Conservation (phyloP, 1,140 invertebrate species). For the Aphelenchoides fujianensis region DNA sequence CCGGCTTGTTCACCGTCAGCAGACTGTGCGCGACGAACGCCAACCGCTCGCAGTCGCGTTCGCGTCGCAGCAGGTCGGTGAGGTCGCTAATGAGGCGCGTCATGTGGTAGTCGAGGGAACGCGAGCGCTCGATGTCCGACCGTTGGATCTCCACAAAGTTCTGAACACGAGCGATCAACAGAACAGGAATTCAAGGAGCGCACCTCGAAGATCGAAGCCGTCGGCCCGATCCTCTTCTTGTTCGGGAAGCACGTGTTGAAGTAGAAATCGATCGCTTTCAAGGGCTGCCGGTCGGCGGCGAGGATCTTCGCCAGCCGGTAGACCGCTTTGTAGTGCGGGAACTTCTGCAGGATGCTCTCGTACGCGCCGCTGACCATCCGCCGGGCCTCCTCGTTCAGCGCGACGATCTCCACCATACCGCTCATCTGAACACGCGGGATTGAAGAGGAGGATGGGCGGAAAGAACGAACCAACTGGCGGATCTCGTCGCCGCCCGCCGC, state of each 20-base stretch:
- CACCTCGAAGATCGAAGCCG: conserved; percentile 1
- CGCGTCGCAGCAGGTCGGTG: not conserved
- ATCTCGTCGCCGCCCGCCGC: too few species aligned
- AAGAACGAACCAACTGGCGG: too few species aligned
- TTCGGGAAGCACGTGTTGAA: not conserved
- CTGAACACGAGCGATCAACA: not conserved
- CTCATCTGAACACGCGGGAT: not conserved
- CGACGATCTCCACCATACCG: conserved; percentile 14
- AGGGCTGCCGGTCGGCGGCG: not conserved
- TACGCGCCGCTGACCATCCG: not conserved
- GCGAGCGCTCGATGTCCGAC: conserved; percentile 1
- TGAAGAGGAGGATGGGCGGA: too few species aligned
- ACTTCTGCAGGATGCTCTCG: not conserved
- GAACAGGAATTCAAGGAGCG: not conserved
- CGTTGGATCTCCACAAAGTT: conserved; percentile 12
- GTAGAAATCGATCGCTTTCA: not conserved
- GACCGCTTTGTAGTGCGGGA: conserved; percentile 11
- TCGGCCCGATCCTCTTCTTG: not conserved
- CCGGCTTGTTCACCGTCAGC: not conserved
- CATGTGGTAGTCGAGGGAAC: not conserved
- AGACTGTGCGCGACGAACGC: not conserved
- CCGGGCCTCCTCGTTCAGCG: not conserved
- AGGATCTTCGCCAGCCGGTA: not conserved
- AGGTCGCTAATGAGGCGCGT: not conserved
- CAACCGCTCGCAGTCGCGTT: not conserved